A percentile compares a stretch with the other conserved stretches of the same genome.
Conservation (phyloP, 2,113 vertebrate species). For the Alouatta palliata region DNA sequence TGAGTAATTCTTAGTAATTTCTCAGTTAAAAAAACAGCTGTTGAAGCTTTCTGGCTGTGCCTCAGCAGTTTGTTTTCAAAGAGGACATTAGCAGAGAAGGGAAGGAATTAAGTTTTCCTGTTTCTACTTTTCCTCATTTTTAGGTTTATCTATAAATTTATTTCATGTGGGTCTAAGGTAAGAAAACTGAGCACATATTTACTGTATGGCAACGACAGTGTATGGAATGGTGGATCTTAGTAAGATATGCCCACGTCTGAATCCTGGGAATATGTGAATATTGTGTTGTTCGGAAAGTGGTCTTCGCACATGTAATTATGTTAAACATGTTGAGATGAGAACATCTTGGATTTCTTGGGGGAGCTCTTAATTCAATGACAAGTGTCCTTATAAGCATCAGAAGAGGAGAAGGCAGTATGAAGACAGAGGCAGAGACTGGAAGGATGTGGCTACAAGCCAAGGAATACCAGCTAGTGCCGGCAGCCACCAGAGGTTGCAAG, state of each 20-base stretch:
- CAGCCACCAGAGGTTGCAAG: background rate
- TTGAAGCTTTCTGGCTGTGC: background rate
- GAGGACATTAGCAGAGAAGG: background rate
- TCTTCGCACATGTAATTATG: background rate
- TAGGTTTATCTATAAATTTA: background rate
- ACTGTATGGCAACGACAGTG: background rate
- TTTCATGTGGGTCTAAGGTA: background rate
- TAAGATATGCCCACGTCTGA: background rate
- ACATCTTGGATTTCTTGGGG: background rate
- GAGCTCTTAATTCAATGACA: background rate
- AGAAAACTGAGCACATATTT: background rate
- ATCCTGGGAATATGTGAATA: background rate
- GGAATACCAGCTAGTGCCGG: too few relatives aligned
- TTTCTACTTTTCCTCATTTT: background rate
- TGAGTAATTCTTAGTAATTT: background rate
- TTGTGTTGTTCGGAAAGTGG: background rate
- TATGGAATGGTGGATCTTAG: background rate
- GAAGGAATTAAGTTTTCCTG: background rate
- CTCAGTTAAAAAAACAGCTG: background rate
- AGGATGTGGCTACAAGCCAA: too few relatives aligned
- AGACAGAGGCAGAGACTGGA: background rate
- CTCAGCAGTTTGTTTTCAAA: background rate
- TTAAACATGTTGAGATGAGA: background rate
- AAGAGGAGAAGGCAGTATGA: background rate
- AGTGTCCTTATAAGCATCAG: background rate